Evolutionary conservation across 2,888 invertebrate species (phyloP), one percentile per base, ranked within the genome.

Genomic region (Eilema depressum): DNA sequence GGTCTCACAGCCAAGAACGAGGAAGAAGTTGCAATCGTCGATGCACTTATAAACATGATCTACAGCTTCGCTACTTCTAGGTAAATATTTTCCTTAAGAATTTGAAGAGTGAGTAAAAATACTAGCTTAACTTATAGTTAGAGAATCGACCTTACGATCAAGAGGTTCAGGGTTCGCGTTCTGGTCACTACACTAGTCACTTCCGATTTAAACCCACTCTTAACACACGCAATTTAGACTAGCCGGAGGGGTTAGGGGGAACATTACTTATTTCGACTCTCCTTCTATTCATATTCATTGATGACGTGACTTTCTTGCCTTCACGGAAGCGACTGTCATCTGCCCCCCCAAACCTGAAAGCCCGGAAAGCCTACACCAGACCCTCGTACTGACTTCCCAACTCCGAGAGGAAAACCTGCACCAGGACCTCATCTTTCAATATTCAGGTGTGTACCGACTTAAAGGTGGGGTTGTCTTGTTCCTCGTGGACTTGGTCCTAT

Each of bases 51-150:
- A 1, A 95, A 96, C 73, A 92, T 97, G 88, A 88, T 96, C 83
- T 91, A 94, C 79, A 93, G 93, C 60, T 97, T 94, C 80, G 96
- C 96, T n/a, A 93, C 92, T 41, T 95, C 96, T n/a, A 96, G 96
- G 97, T 97, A 92, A 91, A 28, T 28, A 59, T 4, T 11, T 37
- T 17, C 14, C 53, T 56, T 2, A 56, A 5, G 8, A n/a, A 20
- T n/a, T 56, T n/a, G n/a, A 33, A 10, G 33, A 11, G 33, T 37
- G 33, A 23, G n/a, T 23, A 1, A 8, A 23, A n/a, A 56, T 56
- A 30, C 0, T 20, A 28, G 5, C 11, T 17, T 17, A 41, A 17
- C 17, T 41, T 60, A 20, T 28, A 60, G 20, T 26, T 12, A 59
- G 5, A 11, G 25, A 59, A 11, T 59, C 17, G 28, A 3, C 41